phyloP scores from a whole-genome alignment of 1,140 invertebrate species.

The Ceratosolen solmsi region DNA sequence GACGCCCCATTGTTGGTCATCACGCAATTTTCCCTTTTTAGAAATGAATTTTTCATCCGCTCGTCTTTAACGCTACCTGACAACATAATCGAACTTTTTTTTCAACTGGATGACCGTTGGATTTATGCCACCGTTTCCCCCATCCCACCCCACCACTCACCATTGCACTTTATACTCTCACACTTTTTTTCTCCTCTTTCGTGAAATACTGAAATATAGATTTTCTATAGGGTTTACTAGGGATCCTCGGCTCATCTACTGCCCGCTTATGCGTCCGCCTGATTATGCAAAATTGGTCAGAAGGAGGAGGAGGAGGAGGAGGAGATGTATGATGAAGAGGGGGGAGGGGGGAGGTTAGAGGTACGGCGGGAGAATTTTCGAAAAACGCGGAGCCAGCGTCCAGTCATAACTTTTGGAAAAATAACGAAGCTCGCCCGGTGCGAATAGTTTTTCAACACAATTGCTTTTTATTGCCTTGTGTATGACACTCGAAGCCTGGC shows the following conservation, averaged over 20 bases:
- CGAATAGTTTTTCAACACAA: neutral
- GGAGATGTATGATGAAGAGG: too few relatives aligned
- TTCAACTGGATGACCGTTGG: constrained; percentile 1
- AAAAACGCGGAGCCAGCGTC: neutral
- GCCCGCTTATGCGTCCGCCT: too few relatives aligned
- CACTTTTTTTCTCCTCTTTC: neutral
- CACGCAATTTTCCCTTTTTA: constrained; percentile 46
- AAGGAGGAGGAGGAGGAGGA: too few relatives aligned
- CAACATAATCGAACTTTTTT: constrained; percentile 51
- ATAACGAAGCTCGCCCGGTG: neutral
- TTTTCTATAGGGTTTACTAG: constrained; percentile 9
- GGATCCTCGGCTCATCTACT: too few relatives aligned
- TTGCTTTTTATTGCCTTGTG: neutral
- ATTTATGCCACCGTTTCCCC: constrained; percentile 21
- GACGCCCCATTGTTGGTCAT: constrained; percentile 22
- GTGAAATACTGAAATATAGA: constrained; percentile 26
- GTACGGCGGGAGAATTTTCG: neutral
- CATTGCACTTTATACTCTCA: too few relatives aligned
- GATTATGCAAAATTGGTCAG: too few relatives aligned
- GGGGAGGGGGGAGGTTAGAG: neutral
- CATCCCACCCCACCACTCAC: too few relatives aligned
- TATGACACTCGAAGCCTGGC: neutral
- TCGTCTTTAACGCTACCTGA: constrained; percentile 26
- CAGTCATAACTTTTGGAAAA: constrained; percentile 8
- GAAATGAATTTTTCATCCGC: constrained; percentile 44